Conservation (phyloP, 2,888 invertebrate species). For the Cabera pusaria region DNA sequence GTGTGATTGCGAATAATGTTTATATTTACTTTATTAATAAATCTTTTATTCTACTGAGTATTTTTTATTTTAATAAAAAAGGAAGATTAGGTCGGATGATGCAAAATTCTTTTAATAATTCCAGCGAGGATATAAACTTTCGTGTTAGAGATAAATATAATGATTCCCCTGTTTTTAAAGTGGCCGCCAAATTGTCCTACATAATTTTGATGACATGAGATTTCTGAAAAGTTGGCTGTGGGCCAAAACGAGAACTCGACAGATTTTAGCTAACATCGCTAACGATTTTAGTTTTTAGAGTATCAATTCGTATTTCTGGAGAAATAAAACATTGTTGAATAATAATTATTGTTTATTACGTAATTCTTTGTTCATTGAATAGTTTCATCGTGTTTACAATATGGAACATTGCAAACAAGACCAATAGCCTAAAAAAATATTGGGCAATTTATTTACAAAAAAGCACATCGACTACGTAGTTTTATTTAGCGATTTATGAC, state of each 20-base stretch:
- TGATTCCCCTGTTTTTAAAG: constrained; percentile 67
- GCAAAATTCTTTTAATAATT: constrained; percentile 50
- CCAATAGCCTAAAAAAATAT: constrained; percentile 36
- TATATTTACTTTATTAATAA: constrained; percentile 81
- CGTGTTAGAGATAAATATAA: constrained; percentile 67
- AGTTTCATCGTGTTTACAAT: constrained; percentile 37
- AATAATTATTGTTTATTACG: constrained; percentile 63
- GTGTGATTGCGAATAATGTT: constrained; percentile 77
- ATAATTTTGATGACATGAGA: constrained; percentile 76
- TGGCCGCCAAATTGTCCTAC: constrained; percentile 76
- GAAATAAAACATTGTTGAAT: constrained; percentile 38
- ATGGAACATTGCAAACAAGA: constrained; percentile 40
- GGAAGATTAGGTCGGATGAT: constrained; percentile 37
- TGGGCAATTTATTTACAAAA: constrained; percentile 28
- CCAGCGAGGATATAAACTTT: constrained; percentile 48
- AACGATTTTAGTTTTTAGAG: constrained; percentile 44
- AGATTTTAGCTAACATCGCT: constrained; percentile 61
- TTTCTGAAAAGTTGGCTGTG: constrained; percentile 61
- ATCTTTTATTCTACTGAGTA: constrained; percentile 71
- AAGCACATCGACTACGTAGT: constrained; percentile 29
- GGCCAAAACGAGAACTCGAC: constrained; percentile 47
- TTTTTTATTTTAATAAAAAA: constrained; percentile 12
- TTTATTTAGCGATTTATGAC: constrained; percentile 38
- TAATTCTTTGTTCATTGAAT: constrained; percentile 63
- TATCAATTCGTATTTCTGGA: constrained; percentile 23